phyloP scores from a whole-genome alignment of 2,888 invertebrate genomes.

The Phortica magna region DNA sequence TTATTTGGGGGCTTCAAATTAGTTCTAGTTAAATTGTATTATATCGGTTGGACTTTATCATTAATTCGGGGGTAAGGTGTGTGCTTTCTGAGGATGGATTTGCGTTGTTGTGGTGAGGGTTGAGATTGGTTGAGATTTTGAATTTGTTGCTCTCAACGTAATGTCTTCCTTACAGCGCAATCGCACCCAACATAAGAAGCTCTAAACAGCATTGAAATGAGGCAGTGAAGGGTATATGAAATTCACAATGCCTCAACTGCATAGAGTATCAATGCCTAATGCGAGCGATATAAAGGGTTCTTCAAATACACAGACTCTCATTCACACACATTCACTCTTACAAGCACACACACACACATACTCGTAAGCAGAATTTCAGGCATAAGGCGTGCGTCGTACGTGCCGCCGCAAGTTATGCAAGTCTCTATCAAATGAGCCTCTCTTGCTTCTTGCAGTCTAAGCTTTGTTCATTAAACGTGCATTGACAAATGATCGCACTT shows the following conservation, averaged over 20 bases:
- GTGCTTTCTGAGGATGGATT: no score
- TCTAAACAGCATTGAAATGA: no score
- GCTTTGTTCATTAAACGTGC: slow-evolving; percentile 10
- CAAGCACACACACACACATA: not conserved
- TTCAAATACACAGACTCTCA: no score
- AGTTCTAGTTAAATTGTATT: no score
- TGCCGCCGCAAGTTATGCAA: slow-evolving; percentile 15
- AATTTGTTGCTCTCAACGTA: no score
- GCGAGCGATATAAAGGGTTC: not conserved
- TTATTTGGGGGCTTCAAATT: no score
- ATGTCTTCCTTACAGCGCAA: no score
- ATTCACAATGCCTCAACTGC: not conserved
- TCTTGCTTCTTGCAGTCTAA: not conserved
- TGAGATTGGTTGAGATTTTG: no score
- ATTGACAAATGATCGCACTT: not conserved
- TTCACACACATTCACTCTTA: not conserved
- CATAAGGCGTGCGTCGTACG: slow-evolving; percentile 8
- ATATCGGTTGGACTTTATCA: no score
- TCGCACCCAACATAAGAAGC: no score
- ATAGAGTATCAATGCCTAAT: slow-evolving; percentile 33
- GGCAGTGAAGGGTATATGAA: not conserved
- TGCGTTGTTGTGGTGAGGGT: no score
- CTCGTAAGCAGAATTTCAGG: not conserved
- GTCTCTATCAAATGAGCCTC: not conserved
- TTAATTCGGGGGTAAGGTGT: no score